phyloP scores from a whole-genome alignment of 2,113 vertebrate species.

The Ginglymostoma cirratum region DNA sequence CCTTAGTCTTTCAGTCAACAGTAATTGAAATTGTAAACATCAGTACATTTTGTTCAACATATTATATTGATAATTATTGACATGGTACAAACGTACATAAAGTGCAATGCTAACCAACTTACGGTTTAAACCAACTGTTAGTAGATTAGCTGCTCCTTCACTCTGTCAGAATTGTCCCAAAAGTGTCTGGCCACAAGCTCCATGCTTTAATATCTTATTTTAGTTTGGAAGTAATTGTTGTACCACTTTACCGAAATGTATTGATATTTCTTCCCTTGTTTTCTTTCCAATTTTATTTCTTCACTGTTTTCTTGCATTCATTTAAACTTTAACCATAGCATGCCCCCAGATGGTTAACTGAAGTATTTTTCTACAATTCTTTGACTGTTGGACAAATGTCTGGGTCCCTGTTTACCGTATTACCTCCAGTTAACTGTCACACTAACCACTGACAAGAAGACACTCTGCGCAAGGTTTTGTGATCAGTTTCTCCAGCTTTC shows the following conservation, averaged over 20 bases:
- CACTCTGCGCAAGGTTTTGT: background rate
- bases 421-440: background rate
- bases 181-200: background rate
- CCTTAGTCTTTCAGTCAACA: background rate
- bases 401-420: background rate
- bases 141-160: background rate
- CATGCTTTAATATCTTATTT: background rate
- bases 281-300: background rate
- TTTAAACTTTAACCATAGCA: background rate
- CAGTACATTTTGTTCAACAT: background rate
- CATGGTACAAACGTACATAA: background rate
- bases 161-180: background rate
- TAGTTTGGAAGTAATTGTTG: background rate
- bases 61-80: background rate
- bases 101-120: background rate
- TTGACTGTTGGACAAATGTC: background rate
- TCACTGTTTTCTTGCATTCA: background rate
- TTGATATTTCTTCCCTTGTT: background rate
- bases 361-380: background rate
- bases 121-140: background rate
- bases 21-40: background rate
- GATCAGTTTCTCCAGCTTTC: background rate
- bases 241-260: background rate
- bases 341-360: background rate
- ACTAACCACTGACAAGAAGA: background rate